Evolutionary conservation across 2,888 invertebrate genomes (phyloP), one percentile per base, ranked within the genome.

Genomic region (Dione vanillae): DNA sequence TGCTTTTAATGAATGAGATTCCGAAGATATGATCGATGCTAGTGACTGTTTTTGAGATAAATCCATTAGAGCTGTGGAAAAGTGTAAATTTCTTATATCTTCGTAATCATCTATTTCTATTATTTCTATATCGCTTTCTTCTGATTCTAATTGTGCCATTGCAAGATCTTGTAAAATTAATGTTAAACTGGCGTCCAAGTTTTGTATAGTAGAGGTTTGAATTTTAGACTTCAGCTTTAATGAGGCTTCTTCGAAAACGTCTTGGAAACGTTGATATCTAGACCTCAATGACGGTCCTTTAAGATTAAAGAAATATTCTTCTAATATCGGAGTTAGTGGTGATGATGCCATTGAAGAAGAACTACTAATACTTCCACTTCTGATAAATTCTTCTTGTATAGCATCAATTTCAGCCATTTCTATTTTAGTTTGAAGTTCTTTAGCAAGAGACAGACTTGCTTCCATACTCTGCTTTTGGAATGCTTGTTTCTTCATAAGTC

Each of bases 271-370:
- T n/a, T 16, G 51, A 20, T 68, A 68, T 19, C 19, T 54, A 35
- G 56, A 61, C 64, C 19, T 62, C 12, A 69, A 49, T 16, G 51
- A 69, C 9, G 75, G 68, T 2, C 70, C 73, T 41, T 49, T 66
- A 14, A 74, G 47, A 45, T 65, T 66, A 41, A 75, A 76, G 20
- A 76, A 61, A 41, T 76, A 75, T 54, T 74, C 73, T 19, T 76
- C 72, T 45, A 72, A 78, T 40, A 75, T 73, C 54, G 75, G 72
- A 45, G 77, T 59, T 59, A 74, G 64, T 65, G 78, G 76, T n/a
- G 78, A 76, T 10, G 77, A 71, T n/a, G 72, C 58, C 20, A 59
- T 65, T 5, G 71, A 69, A 16, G 67, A 52, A 41, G 66, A 64
- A 37, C 51, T 69, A 14, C 67, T 11, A 47, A 64, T 64, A 64